A percentile compares a stretch with the other conserved stretches of the same genome.
These are phyloP conservation scores for Ischnura elegans DNA, from an alignment of 2,888 invertebrate genomes.

Conservation along the genomic window DNA sequence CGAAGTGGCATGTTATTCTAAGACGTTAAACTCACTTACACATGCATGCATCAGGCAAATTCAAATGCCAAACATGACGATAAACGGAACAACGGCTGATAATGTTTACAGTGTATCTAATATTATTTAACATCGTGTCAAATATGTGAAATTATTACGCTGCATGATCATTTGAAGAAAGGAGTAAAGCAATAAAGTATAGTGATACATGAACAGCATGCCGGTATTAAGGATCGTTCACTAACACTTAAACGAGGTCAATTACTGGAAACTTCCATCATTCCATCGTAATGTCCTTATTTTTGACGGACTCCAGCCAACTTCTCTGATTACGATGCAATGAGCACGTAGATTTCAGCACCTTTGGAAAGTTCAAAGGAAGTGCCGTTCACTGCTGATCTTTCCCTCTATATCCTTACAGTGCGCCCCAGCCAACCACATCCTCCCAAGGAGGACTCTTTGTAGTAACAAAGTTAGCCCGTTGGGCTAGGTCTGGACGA, in stretches of 20 bases:
- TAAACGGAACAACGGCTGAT: not conserved
- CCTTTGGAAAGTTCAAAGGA: not conserved
- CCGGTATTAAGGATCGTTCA: not conserved
- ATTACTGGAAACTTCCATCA: not conserved
- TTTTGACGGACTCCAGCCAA: too few relatives aligned
- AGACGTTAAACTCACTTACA: not conserved
- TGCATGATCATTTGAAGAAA: not conserved
- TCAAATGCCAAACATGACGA: not conserved
- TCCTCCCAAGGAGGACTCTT: not conserved
- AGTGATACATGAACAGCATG: not conserved
- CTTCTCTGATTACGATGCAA: not conserved
- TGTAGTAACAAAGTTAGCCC: not conserved
- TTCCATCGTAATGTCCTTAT: too few relatives aligned
- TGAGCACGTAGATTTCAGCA: not conserved
- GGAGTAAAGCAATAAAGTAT: too few relatives aligned
- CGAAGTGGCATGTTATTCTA: not conserved
- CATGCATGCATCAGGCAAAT: not conserved
- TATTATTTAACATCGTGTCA: not conserved
- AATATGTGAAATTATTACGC: not conserved
- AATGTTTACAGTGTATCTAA: not conserved
- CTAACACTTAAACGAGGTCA: too few relatives aligned
- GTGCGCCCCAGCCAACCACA: not conserved
- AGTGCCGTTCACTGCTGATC: not conserved
- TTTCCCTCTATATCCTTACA: not conserved
- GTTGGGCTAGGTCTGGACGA: not conserved